Percentiles rank a stretch among this genome's conserved stretches.
phyloP scores from a whole-genome alignment of 1,140 invertebrate genomes.

The Leucophenga varia region DNA sequence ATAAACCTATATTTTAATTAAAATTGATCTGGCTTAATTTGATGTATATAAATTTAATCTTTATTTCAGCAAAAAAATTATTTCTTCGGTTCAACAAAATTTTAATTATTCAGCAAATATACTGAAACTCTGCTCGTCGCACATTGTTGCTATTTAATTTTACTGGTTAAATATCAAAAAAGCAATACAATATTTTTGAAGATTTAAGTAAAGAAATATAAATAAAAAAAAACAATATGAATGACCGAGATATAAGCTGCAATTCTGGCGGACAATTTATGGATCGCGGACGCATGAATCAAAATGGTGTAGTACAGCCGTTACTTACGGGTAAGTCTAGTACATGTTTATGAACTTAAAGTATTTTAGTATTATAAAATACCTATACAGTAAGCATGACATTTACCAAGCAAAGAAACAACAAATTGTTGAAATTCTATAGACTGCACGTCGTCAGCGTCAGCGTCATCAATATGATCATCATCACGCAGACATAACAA shows the following conservation, averaged over 20 bases:
- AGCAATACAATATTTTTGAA: neutral
- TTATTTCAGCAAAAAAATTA: neutral
- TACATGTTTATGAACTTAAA: no score
- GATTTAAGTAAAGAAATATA: neutral
- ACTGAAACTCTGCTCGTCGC: neutral
- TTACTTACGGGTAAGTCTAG: constrained; percentile 73
- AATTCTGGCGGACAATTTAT: constrained; percentile 51
- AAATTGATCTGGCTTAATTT: no score
- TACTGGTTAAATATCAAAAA: neutral
- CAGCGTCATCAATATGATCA: no score
- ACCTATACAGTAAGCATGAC: no score
- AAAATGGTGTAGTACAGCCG: constrained; percentile 80
- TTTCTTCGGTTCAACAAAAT: neutral
- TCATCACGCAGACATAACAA: no score
- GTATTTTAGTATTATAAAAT: no score
- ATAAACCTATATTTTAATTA: no score
- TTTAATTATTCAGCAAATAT: neutral
- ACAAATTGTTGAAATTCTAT: no score
- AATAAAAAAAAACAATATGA: constrained; percentile 35
- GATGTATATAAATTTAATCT: no score
- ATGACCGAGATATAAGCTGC: constrained; percentile 49
- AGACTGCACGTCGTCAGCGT: no score
- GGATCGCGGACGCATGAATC: constrained; percentile 57
- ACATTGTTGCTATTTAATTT: no score
- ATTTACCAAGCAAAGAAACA: no score